Percentiles rank a stretch among this genome's conserved stretches.
These are phyloP conservation scores for Raja brachyura DNA, from an alignment of 2,113 vertebrate species.

Conservation along the genomic window DNA sequence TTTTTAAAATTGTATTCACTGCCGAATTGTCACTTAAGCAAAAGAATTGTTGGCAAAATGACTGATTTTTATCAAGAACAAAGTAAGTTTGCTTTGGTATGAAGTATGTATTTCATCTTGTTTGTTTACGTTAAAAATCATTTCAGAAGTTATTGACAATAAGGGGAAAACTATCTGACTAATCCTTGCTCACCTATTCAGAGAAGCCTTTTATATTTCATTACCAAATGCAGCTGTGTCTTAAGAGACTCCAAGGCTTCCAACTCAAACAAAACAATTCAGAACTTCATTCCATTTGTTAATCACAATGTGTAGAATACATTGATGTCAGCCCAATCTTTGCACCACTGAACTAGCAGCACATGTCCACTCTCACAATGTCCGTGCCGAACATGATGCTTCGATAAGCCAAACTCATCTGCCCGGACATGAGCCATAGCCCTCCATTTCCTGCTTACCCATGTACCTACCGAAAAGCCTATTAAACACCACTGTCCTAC, in stretches of 20 bases:
- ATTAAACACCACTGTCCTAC: too few species aligned
- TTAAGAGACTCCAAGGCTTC: not conserved
- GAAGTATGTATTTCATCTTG: not conserved
- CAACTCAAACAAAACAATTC: too few species aligned
- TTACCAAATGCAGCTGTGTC: not conserved
- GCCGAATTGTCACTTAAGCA: not conserved
- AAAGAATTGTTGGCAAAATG: not conserved
- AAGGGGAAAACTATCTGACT: not conserved
- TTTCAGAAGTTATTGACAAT: not conserved
- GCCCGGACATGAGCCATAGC: too few species aligned
- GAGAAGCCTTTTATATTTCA: too few species aligned
- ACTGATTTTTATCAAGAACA: not conserved
- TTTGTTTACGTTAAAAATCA: not conserved
- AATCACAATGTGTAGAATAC: not conserved
- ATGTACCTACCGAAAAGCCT: too few species aligned
- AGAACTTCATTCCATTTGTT: not conserved
- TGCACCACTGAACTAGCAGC: not conserved
- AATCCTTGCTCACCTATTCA: not conserved
- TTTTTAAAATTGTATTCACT: not conserved
- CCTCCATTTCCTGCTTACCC: too few species aligned
- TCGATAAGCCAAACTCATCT: too few species aligned
- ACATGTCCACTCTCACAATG: not conserved
- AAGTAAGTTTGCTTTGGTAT: not conserved
- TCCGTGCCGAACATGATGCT: too few species aligned
- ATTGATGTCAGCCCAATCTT: not conserved